phyloP scores from a whole-genome alignment of 2,888 invertebrate genomes.

The Pelosia muscerda region DNA sequence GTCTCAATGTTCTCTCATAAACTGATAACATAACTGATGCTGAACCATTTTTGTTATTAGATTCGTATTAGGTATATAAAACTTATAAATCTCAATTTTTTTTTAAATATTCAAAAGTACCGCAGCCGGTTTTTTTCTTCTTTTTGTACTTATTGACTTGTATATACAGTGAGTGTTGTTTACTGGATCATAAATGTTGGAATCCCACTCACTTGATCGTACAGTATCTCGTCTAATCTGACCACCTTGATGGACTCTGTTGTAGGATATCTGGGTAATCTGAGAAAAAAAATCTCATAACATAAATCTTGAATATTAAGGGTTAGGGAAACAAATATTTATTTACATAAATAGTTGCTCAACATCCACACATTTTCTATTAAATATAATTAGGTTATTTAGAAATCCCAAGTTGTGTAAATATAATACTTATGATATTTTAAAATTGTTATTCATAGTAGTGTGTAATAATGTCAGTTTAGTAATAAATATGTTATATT shows the following conservation, averaged over 20 bases:
- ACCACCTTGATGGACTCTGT: neutral
- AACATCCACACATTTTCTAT: slow-evolving; percentile 1
- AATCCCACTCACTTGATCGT: too few relatives aligned
- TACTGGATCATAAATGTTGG: neutral
- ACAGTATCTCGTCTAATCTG: neutral
- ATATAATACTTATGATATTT: neutral
- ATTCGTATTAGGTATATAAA: too few relatives aligned
- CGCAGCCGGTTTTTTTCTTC: neutral
- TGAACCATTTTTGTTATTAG: neutral
- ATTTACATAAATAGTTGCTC: neutral
- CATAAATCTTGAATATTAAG: neutral
- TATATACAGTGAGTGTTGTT: neutral
- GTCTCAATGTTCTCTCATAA: neutral
- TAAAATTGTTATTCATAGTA: neutral
- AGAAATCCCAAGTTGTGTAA: neutral
- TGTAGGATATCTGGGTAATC: neutral
- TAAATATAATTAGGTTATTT: neutral
- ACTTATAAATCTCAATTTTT: too few relatives aligned
- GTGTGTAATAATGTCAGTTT: neutral
- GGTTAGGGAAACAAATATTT: neutral
- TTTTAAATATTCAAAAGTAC: too few relatives aligned
- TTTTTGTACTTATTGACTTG: neutral
- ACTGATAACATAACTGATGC: too few relatives aligned
- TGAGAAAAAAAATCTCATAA: neutral
- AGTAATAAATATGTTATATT: neutral